A percentile compares a stretch with the other conserved stretches of the same genome.
Conservation (phyloP, 2,888 invertebrate species). For the Penaeus monodon region DNA sequence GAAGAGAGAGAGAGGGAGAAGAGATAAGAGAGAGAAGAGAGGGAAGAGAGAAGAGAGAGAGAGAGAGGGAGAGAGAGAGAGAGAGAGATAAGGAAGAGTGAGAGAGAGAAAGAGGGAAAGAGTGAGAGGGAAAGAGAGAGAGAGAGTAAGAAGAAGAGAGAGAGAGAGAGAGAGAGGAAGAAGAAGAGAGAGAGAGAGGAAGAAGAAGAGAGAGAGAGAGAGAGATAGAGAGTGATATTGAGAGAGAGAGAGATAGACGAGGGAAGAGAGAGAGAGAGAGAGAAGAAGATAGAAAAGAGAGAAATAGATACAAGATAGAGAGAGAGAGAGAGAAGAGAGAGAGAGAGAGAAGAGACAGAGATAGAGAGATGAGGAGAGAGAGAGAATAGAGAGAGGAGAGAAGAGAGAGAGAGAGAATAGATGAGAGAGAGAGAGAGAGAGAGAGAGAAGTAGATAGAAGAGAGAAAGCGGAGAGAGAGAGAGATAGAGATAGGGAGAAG, state of each 20-base stretch:
- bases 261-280: background rate
- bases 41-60: background rate
- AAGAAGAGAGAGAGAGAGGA: slow-evolving; percentile 7
- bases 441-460: too few relatives aligned
- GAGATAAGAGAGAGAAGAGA: slow-evolving; percentile 10
- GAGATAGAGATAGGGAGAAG: too few relatives aligned
- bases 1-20: slow-evolving; percentile 14
- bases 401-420: background rate
- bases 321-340: too few relatives aligned
- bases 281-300: background rate
- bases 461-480: too few relatives aligned
- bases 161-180: slow-evolving; percentile 22
- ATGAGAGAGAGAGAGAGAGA: background rate
- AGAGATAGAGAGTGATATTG: background rate
- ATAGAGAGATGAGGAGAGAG: too few relatives aligned
- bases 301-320: background rate
- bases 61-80: background rate
- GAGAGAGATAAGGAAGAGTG: too few relatives aligned
- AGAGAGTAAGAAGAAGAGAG: background rate
- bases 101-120: too few relatives aligned
- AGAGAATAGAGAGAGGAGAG: too few relatives aligned
- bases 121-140: too few relatives aligned
- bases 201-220: background rate
- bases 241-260: slow-evolving; percentile 2
- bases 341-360: too few relatives aligned